Percentiles rank a stretch among this genome's conserved stretches.
Evolutionary conservation across 2,797 vertebrate species (phyloP).

Genomic region (Hippocampus kuda): DNA sequence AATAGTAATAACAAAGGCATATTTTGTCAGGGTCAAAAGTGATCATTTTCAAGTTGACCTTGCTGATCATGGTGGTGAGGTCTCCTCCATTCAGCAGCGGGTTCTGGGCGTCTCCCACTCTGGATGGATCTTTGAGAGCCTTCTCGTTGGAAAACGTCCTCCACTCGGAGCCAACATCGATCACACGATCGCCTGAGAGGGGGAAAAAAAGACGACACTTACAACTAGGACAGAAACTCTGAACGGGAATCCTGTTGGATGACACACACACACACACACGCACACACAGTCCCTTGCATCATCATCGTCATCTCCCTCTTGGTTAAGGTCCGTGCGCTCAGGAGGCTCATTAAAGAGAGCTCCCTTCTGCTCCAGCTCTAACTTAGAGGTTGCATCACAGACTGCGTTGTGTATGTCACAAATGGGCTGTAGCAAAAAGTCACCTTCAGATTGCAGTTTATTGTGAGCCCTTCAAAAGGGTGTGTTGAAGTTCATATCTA

Average conservation of each 20-base stretch:
- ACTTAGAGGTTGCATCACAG: not conserved
- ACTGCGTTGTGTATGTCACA: not conserved
- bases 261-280: too few relatives aligned
- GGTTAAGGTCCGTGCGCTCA: not conserved
- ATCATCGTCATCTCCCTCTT: not conserved
- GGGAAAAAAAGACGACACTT: not conserved
- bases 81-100: slow-evolving; percentile 91
- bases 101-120: slow-evolving; percentile 97
- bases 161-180: slow-evolving; percentile 97
- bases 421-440: too few relatives aligned
- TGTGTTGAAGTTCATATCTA: too few relatives aligned
- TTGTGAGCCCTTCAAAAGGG: too few relatives aligned
- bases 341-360: not conserved
- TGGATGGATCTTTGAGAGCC: slow-evolving; percentile 95
- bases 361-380: not conserved
- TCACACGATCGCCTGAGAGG: slow-evolving; percentile 85
- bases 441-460: too few relatives aligned
- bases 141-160: slow-evolving; percentile 98
- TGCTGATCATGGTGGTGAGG: slow-evolving; percentile 97
- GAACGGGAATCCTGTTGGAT: not conserved
- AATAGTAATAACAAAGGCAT: too few relatives aligned
- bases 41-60: slow-evolving; percentile 65
- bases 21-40: not conserved
- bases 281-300: too few relatives aligned
- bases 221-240: not conserved